Evolutionary conservation across 2,888 invertebrate species (phyloP).

Genomic region (Cartodere bifasciata): DNA sequence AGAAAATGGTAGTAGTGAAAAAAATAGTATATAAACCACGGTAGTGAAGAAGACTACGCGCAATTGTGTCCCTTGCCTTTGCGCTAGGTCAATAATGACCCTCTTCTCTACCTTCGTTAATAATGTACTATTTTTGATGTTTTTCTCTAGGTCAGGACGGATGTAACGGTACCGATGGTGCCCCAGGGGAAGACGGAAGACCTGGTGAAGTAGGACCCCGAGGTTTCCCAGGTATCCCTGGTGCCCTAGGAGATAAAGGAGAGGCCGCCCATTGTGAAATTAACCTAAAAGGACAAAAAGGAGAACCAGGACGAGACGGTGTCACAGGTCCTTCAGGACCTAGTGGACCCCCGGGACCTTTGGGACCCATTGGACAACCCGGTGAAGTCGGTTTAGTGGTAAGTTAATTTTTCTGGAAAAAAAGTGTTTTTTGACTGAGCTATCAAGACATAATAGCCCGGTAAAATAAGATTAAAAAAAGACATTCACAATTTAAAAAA

Average conservation of each 20-base stretch:
- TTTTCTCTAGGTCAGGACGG: no score
- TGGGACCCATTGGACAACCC: constrained; percentile 45
- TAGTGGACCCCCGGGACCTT: constrained; percentile 49
- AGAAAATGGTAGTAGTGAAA: no score
- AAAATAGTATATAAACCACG: no score
- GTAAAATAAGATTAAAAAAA: no score
- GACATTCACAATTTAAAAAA: no score
- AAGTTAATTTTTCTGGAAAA: constrained; percentile 24
- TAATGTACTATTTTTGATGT: no score
- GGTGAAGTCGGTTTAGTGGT: constrained; percentile 51
- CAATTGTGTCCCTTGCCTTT: no score
- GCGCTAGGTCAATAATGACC: no score
- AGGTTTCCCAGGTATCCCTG: constrained; percentile 54
- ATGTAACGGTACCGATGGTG: constrained; percentile 90
- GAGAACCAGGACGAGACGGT: constrained; percentile 70
- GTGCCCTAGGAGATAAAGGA: constrained; percentile 66
- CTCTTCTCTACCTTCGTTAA: no score
- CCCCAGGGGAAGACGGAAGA: constrained; percentile 55
- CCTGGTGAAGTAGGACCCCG: constrained; percentile 64
- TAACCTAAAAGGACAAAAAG: constrained; percentile 70
- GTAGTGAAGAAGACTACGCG: no score
- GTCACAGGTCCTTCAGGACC: constrained; percentile 51
- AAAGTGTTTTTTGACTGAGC: neutral
- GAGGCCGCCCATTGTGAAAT: constrained; percentile 62
- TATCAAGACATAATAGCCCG: no score